Evolutionary conservation across 2,797 vertebrate genomes (phyloP), one percentile per base, ranked within the genome.

Genomic region (Microtus obscurus): DNA sequence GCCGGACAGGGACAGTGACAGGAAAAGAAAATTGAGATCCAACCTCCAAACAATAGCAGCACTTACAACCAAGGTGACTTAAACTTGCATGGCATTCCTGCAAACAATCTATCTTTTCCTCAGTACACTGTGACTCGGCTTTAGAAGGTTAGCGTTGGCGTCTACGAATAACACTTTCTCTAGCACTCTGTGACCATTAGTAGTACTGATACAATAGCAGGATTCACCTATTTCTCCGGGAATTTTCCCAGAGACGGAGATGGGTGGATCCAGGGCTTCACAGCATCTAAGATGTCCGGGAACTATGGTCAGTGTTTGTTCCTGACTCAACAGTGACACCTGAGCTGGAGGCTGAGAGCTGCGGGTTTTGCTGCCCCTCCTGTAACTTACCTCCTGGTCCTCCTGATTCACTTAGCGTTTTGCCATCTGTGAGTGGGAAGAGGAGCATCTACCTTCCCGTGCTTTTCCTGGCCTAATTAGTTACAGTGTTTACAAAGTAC

Each of bases 21-120:
- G 71, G 61, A 87, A 85, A 77, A 80, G 87, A 74, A 89, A 90
- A 91, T 11, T 53, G 59, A 92, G 87, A 79, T 74, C 53, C 65
- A 94, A 94, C 80, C 95, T 85, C 29, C 31, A 96, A 93, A 96
- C 92, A 98, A 79, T 80, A 86, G 86, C 93, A 97, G 77, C 17
- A 89, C 89, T 90, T 69, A 77, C 90, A 96, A 98, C 97, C 97
- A 97, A 98, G 97, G 97, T 97, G 97, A 96, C 98, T 96, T 98
- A 98, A 97, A 97, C 98, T 98, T 93, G 8, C 40, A 87, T 98
- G 95, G 95, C 97, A 98, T 98, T 98, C 31, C 97, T 98, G 98
- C 97, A 98, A 98, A 98, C 96, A 98, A 98, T 97, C 98, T 98
- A 98, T 98, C 97, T 97, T 98, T 98, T 98, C 98, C 98, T 98